Evolutionary conservation across 2,113 vertebrate species (phyloP), one percentile per base, ranked within the genome.

Genomic region (Urocynchramus pylzowi): DNA sequence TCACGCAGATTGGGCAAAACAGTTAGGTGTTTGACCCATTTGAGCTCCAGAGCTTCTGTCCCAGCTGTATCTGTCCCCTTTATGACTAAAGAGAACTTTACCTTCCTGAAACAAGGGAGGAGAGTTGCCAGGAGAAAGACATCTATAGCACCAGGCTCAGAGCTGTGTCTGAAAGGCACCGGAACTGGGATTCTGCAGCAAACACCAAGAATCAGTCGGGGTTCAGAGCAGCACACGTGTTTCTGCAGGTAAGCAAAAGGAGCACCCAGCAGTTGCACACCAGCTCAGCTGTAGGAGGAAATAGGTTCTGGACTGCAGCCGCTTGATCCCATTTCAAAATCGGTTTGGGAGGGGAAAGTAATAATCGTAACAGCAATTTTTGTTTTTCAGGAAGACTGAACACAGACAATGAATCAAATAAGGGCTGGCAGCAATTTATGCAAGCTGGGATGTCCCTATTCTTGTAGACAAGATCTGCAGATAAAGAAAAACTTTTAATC

Each of bases 401-500:
- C 23, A 50, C 7, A 80, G n/a, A n/a, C 50, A 83, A 42, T 35
- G 31, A 88, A 93, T 49, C 1, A 94, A 90, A 61, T 65, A 83
- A 92, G 42, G 31, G 13, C 37, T 90, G 75, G 45, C 57, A 86
- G 67, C 33, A 86, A 77, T 69, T 92, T 77, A 80, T 3, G 4
- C 42, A 76, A 93, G n/a, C 19, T 61, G 37, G 54, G 33, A 80
- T 88, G 16, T 79, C 50, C 67, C 20, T 88, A 33, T 83, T 92
- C 79, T 57, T 87, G 12, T 45, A 85, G 63, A 73, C 11, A 26
- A 77, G 50, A 88, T 83, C 65, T 88, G 41, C 39, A 95, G 79
- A 80, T 93, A 90, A 94, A 82, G 52, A 82, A 94, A 89, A 95
- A 12, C 28, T 85, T 91, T 60, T 57, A 85, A 88, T 80, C 37